Conservation (phyloP, 2,888 invertebrate species). For the Brassicogethes aeneus region DNA sequence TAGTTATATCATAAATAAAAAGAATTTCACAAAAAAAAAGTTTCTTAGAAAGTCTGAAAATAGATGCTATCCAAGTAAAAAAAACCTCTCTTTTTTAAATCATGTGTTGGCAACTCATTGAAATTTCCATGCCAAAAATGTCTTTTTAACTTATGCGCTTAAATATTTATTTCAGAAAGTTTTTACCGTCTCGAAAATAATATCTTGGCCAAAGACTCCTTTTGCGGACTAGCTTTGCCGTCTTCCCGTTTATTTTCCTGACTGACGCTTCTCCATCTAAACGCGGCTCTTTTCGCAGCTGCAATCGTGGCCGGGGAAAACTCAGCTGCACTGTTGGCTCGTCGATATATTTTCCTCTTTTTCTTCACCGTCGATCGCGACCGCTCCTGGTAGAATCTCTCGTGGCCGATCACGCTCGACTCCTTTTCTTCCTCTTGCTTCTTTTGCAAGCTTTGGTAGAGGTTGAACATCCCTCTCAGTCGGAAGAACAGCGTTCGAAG, state of each 20-base stretch:
- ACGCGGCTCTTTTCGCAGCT: constrained; percentile 54
- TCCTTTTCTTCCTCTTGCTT: constrained; percentile 45
- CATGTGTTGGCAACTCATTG: too few species aligned
- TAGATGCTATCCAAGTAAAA: too few species aligned
- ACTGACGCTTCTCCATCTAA: constrained; percentile 54
- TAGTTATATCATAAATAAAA: too few species aligned
- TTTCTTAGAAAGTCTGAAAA: too few species aligned
- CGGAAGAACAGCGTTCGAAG: too few species aligned
- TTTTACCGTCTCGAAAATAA: constrained; percentile 45
- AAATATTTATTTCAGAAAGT: too few species aligned
- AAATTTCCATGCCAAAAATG: too few species aligned
- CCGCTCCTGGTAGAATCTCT: constrained; percentile 48
- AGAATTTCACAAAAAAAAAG: too few species aligned
- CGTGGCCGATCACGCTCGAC: constrained; percentile 68
- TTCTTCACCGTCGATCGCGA: constrained; percentile 39
- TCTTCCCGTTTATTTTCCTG: constrained; percentile 54
- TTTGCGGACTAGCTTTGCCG: constrained; percentile 49
- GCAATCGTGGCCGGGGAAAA: constrained; percentile 54
- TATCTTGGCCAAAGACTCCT: constrained; percentile 66
- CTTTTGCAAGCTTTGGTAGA: constrained; percentile 61
- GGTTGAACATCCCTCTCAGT: constrained; percentile 60
- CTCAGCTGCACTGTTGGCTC: constrained; percentile 62
- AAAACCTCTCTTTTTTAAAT: too few species aligned
- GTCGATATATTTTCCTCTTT: constrained; percentile 49
- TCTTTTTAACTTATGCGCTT: too few species aligned